A percentile compares a stretch with the other conserved stretches of the same genome.
phyloP scores from a whole-genome alignment of 2,888 invertebrate genomes.

The Entomobrya proxima region DNA sequence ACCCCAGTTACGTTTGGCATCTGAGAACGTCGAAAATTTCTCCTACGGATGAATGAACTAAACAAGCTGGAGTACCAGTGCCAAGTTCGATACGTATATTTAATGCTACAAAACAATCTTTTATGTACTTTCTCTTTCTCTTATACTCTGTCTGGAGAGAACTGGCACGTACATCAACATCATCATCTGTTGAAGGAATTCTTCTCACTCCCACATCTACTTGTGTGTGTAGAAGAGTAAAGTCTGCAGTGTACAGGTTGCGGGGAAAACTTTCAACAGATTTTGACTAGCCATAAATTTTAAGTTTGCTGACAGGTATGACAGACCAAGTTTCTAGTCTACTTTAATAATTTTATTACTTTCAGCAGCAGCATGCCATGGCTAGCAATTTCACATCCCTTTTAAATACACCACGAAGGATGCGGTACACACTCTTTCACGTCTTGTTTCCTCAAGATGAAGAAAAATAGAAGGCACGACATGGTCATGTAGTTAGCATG shows the following conservation, averaged over 20 bases:
- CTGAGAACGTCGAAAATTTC: slow-evolving; percentile 15
- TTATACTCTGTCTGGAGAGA: slow-evolving; percentile 30
- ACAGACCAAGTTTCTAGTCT: slow-evolving; percentile 60
- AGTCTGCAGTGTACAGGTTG: slow-evolving; percentile 10
- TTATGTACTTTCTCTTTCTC: slow-evolving; percentile 21
- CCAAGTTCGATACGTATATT: slow-evolving; percentile 9
- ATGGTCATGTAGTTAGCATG: background rate
- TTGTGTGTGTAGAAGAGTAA: background rate
- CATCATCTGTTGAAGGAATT: slow-evolving; percentile 16
- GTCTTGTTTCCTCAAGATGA: slow-evolving; percentile 2
- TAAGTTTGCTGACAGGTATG: slow-evolving; percentile 65
- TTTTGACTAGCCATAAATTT: slow-evolving; percentile 66
- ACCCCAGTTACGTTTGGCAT: background rate
- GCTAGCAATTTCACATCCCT: slow-evolving; percentile 14
- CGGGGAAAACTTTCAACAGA: slow-evolving; percentile 51
- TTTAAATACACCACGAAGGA: slow-evolving; percentile 11
- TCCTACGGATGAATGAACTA: slow-evolving; percentile 14
- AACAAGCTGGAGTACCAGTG: background rate
- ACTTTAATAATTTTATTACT: slow-evolving; percentile 62
- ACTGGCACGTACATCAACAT: slow-evolving; percentile 32
- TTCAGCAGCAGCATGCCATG: slow-evolving; percentile 13
- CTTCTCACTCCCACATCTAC: background rate
- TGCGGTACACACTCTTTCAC: background rate
- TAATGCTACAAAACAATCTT: slow-evolving; percentile 16
- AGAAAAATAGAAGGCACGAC: background rate